A percentile compares a stretch with the other conserved stretches of the same genome.
Evolutionary conservation across 2,113 vertebrate genomes (phyloP).

Genomic region (Rynchops niger): DNA sequence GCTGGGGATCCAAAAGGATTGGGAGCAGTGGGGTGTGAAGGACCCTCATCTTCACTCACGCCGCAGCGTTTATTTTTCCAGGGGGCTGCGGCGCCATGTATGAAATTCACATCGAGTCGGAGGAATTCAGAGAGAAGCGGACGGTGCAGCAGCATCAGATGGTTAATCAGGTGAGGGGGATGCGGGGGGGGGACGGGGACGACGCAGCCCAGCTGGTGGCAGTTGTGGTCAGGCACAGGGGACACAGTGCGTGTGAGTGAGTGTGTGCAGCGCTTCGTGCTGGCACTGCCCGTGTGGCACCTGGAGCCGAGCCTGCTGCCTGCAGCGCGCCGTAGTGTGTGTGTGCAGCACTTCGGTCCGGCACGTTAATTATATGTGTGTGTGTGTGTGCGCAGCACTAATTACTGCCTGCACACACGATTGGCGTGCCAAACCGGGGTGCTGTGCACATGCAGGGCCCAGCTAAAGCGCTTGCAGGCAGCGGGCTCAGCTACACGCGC

Average conservation of each 20-base stretch:
- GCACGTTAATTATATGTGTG: neutral
- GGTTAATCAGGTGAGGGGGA: constrained; percentile 86
- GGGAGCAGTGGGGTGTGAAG: rapidly evolving
- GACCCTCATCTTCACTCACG: rapidly evolving
- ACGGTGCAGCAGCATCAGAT: constrained; percentile 91
- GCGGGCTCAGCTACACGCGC: no score
- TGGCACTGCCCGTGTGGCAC: no score
- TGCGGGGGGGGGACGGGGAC: neutral
- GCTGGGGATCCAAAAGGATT: no score
- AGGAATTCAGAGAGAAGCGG: constrained; percentile 90
- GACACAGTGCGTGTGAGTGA: neutral
- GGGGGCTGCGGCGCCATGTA: constrained; percentile 97
- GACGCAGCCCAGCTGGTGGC: neutral
- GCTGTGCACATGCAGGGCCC: no score
- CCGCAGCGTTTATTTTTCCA: neutral
- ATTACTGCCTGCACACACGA: neutral
- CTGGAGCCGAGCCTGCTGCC: neutral
- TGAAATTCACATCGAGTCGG: constrained; percentile 91
- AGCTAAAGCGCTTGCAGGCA: neutral
- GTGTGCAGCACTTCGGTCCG: neutral
- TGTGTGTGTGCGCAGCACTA: neutral
- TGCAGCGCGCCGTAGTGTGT: no score
- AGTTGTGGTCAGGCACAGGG: no score
- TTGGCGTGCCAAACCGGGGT: no score
- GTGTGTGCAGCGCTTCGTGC: neutral